Evolutionary conservation across 2,113 vertebrate species (phyloP).

Genomic region (Scytalopus superciliaris): DNA sequence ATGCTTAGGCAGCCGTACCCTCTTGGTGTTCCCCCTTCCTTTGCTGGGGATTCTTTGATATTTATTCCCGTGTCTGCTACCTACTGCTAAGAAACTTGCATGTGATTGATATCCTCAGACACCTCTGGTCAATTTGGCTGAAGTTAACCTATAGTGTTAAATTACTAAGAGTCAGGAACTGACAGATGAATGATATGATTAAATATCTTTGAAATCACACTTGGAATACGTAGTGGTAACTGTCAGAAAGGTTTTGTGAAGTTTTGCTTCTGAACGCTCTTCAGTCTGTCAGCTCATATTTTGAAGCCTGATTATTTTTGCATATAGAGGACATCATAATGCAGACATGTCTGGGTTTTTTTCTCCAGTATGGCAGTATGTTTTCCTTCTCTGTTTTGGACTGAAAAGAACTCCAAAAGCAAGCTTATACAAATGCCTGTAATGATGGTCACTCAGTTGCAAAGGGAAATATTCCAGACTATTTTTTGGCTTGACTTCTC

Average conservation of each 20-base stretch:
- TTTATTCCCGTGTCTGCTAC: not conserved
- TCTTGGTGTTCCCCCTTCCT: not conserved
- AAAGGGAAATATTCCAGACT: not conserved
- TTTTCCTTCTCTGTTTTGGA: not conserved
- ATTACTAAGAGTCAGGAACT: not conserved
- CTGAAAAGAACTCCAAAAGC: not conserved
- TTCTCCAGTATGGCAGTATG: not conserved
- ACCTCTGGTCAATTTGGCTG: not conserved
- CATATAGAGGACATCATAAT: not conserved
- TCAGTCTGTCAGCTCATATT: not conserved
- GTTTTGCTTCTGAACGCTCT: not conserved
- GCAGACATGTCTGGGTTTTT: not conserved
- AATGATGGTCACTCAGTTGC: not conserved
- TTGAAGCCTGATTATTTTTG: constrained; percentile 10
- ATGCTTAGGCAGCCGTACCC: not conserved
- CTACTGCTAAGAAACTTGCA: not conserved
- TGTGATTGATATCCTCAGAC: not conserved
- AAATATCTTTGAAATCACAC: not conserved
- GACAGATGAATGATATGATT: not conserved
- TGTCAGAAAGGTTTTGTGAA: not conserved
- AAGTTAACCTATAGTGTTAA: not conserved
- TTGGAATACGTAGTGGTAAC: not conserved
- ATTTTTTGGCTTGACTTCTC: not conserved
- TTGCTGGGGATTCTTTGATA: not conserved
- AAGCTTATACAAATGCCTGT: not conserved